These are phyloP conservation scores for Corapipo altera DNA, from an alignment of 2,113 vertebrate species.

Conservation along the genomic window DNA sequence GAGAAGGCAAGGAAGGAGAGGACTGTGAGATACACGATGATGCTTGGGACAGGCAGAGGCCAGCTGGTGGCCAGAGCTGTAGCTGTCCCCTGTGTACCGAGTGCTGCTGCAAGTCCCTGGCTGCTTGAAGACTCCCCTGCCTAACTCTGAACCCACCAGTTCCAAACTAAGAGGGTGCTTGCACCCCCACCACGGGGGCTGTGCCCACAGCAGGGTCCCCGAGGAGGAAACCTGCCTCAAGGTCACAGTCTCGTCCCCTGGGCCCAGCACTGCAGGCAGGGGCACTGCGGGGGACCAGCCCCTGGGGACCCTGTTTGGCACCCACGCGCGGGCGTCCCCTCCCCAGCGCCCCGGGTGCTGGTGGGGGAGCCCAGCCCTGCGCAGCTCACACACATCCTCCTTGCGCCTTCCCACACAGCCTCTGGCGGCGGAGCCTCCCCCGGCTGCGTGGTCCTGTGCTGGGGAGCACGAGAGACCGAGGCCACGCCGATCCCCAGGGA, in stretches of 20 bases:
- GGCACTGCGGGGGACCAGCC: not conserved
- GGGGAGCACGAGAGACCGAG: not conserved
- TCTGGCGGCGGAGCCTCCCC: not conserved
- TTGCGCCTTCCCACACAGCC: not conserved
- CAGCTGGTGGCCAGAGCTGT: not conserved
- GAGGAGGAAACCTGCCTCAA: not conserved
- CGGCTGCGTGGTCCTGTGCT: not conserved
- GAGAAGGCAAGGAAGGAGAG: not conserved
- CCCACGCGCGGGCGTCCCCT: rapidly evolving
- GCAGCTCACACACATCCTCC: not conserved
- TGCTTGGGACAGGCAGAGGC: not conserved
- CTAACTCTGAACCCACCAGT: rapidly evolving
- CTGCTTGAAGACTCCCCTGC: not conserved
- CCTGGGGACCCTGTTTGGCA: not conserved
- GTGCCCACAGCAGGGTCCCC: too few relatives aligned
- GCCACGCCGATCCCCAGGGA: not conserved
- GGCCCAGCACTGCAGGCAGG: not conserved
- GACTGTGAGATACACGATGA: rapidly evolving
- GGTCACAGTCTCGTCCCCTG: not conserved
- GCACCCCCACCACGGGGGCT: rapidly evolving
- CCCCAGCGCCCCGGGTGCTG: not conserved
- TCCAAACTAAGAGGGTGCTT: not conserved
- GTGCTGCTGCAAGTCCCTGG: not conserved
- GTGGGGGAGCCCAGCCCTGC: not conserved
- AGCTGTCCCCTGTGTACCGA: not conserved